Evolutionary conservation across 2,888 invertebrate species (phyloP), one percentile per base, ranked within the genome.

Genomic region (Drosophila greeni): DNA sequence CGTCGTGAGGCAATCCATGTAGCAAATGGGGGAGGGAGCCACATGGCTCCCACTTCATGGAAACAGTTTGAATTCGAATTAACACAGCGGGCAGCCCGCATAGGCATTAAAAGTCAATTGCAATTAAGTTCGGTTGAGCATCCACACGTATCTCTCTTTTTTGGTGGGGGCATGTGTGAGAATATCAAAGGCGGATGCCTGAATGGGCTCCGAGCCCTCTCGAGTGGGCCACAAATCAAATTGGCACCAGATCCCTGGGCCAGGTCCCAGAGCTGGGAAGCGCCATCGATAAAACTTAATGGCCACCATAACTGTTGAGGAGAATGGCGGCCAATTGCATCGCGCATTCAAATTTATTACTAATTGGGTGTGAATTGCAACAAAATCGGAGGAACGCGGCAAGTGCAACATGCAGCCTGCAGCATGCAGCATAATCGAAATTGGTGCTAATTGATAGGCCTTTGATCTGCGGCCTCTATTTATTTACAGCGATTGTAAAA

Each of bases 271-370:
- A 18, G n/a, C 20, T n/a, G 60, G 24, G 23, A 64, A 85, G 84
- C 84, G 82, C 84, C 86, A 80, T 80, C 74, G 84, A 86, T 86
- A 87, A 87, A 87, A 86, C 77, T 85, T 86, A 84, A 87, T 87
- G 75, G 76, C 86, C 71, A 61, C 80, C 79, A 86, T 87, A 86
- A 83, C 85, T 85, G 84, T 87, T 86, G 66, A 65, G 57, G 42
- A 23, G 55, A 55, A 72, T 70, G 67, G 48, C 60, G 49, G 64
- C 42, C 61, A 62, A 83, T 78, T 78, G 80, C 79, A 66, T 71
- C 51, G 75, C 64, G 69, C 87, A 86, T 87, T 84, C 75, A 86
- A 87, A 87, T 86, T 86, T 86, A 86, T 87, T 87, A 87, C 86
- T 86, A 86, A 86, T 86, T 81, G 81, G 86, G 86, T 86, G 86